Evolutionary conservation across 2,797 vertebrate species (phyloP), one percentile per base, ranked within the genome.

Genomic region (Sparus aurata): DNA sequence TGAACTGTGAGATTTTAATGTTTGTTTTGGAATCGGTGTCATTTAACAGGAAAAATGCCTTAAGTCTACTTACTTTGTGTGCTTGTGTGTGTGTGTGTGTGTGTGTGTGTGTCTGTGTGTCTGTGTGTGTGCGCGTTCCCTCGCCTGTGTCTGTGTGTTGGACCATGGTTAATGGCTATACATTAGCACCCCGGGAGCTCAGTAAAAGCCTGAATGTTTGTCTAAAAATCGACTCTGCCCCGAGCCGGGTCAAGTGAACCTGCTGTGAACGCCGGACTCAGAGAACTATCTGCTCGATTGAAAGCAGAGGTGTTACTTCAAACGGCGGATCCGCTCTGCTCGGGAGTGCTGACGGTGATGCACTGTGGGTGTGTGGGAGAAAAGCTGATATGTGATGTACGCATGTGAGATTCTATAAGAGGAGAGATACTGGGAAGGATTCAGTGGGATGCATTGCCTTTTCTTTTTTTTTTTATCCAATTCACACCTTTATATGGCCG

Each of bases 161-260:
- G 50, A 77, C 41, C 30, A 1, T 57, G 68, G 79, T 34, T 79
- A 79, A 85, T 69, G 49, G 68, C 67, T 47, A 17, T 75, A 49
- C 66, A 79, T 86, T 77, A 68, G 53, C 81, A 81, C 79, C 55
- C 60, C 13, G 11, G 62, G 65, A 82, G 62, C 71, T 76, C 47
- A 27, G 71, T 53, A 41, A 83, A 73, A 73, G 58, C 72, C 68
- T 43, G 72, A 57, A 64, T 74, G 69, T 78, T 69, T 25, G 57
- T 72, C 74, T 67, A 47, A 63, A 61, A 66, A 79, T 60, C 4
- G 69, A 84, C 75, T 45, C 4, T 1, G 12, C 47, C 58, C 23
- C 0, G 4, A 66, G 68, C 12, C 9, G n/a, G 64, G 70, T 59
- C 67, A 59, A 27, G 66, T 55, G 55, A 75, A 38, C 73, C 59